phyloP scores from a whole-genome alignment of 2,797 vertebrate genomes.

The Ciconia nigra region DNA sequence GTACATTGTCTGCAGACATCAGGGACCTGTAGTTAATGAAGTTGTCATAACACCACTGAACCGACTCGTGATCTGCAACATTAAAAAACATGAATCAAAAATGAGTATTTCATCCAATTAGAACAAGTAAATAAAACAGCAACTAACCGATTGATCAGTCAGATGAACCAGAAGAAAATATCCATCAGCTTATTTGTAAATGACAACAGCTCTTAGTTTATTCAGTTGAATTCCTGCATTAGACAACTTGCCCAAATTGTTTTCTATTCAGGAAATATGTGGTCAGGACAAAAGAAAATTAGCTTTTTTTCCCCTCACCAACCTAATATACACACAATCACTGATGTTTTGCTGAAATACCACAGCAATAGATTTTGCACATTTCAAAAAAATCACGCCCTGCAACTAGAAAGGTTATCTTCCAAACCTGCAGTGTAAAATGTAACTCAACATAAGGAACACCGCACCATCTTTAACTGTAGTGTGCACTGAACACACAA shows the following conservation, averaged over 20 bases:
- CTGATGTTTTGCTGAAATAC: background rate
- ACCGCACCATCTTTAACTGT: background rate
- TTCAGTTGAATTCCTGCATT: background rate
- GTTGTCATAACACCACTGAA: slow-evolving; percentile 99
- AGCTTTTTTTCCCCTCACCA: accelerated
- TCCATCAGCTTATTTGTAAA: background rate
- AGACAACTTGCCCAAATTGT: background rate
- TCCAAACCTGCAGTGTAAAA: background rate
- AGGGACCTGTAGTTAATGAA: slow-evolving; percentile 99
- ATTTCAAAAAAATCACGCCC: background rate
- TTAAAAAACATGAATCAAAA: slow-evolving; percentile 67
- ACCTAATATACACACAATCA: background rate
- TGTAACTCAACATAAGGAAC: accelerated
- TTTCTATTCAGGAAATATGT: background rate
- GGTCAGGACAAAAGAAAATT: background rate
- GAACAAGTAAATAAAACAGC: slow-evolving; percentile 28
- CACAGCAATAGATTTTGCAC: background rate
- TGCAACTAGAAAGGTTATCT: background rate
- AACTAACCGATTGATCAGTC: background rate
- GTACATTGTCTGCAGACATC: slow-evolving; percentile 99
- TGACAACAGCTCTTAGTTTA: background rate
- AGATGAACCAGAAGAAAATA: slow-evolving; percentile 26
- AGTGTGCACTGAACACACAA: background rate
- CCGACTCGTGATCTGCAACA: slow-evolving; percentile 94
- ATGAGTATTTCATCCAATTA: slow-evolving; percentile 50